Conservation (phyloP, 1,140 invertebrate species). For the Zelostemma sp. region DNA sequence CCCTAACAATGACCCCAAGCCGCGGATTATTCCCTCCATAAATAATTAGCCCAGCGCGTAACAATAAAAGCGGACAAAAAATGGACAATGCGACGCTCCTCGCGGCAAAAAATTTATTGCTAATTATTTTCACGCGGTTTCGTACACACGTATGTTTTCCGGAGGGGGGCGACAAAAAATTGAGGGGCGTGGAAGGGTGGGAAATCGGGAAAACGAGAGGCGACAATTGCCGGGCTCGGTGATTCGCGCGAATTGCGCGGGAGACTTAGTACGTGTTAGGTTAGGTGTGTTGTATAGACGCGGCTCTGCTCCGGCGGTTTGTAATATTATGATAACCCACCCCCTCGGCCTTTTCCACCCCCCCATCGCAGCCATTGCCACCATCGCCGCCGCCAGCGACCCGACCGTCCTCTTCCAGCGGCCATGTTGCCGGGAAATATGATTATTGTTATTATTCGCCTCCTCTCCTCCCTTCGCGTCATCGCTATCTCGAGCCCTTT, state of each 20-base stretch:
- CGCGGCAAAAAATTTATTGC: constrained; percentile 61
- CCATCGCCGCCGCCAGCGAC: constrained; percentile 41
- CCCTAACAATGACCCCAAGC: constrained; percentile 47
- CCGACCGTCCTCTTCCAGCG: constrained; percentile 67
- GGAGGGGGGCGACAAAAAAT: constrained; percentile 19
- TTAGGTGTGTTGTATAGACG: constrained; percentile 64
- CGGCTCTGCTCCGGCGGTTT: constrained; percentile 67
- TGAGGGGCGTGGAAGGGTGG: constrained; percentile 22
- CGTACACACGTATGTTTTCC: constrained; percentile 25
- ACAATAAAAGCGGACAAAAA: constrained; percentile 36
- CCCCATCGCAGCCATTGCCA: constrained; percentile 47
- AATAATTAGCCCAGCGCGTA: constrained; percentile 23
- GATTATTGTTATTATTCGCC: constrained; percentile 71
- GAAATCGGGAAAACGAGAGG: constrained; percentile 46
- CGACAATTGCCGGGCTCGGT: constrained; percentile 66
- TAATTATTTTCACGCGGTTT: constrained; percentile 61
- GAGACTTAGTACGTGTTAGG: constrained; percentile 59
- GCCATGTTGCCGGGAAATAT: constrained; percentile 70
- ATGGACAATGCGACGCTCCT: constrained; percentile 13
- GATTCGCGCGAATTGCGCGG: constrained; percentile 56
- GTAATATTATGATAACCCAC: constrained; percentile 71
- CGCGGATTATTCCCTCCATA: constrained; percentile 44
- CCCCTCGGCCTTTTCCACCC: constrained; percentile 49
- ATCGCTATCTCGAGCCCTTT: constrained; percentile 35
- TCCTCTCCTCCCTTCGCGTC: constrained; percentile 62